Conservation (phyloP, 1,140 invertebrate genomes). For the Potamilus streckersoni region DNA sequence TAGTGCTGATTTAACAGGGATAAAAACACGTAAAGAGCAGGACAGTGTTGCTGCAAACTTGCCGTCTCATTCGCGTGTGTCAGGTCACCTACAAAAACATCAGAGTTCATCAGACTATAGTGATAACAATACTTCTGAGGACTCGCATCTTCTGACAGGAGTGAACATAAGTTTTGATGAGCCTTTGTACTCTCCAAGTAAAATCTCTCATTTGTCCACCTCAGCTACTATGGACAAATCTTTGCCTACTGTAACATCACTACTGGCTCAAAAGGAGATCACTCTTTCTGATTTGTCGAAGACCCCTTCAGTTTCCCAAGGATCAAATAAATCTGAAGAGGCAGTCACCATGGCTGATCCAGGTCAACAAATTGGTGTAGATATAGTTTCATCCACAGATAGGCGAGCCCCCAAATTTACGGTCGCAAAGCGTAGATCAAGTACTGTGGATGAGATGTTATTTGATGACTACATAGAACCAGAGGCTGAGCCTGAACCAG, state of each 20-base stretch:
- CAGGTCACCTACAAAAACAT: slow-evolving; percentile 2
- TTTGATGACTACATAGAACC: slow-evolving; percentile 61
- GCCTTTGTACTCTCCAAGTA: slow-evolving; percentile 49
- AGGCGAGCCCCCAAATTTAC: slow-evolving; percentile 47
- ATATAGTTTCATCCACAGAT: too few relatives aligned
- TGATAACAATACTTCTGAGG: slow-evolving; percentile 38
- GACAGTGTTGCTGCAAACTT: slow-evolving; percentile 23
- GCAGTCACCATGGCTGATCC: too few relatives aligned
- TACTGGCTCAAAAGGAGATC: too few relatives aligned
- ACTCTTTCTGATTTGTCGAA: too few relatives aligned
- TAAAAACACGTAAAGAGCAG: slow-evolving; percentile 18
- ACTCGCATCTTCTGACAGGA: slow-evolving; percentile 33
- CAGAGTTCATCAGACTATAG: slow-evolving; percentile 35
- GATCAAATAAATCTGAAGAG: too few relatives aligned
- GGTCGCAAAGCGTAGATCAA: slow-evolving; percentile 51
- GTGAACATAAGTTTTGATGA: slow-evolving; percentile 63
- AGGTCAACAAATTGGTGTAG: too few relatives aligned
- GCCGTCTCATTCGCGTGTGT: slow-evolving; percentile 6
- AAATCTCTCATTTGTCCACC: slow-evolving; percentile 1
- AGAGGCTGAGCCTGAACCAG: slow-evolving; percentile 32
- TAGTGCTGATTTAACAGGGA: not conserved
- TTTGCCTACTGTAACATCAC: too few relatives aligned
- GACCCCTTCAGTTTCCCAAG: too few relatives aligned
- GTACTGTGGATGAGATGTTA: slow-evolving; percentile 63
- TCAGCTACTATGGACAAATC: not conserved